Evolutionary conservation across 2,113 vertebrate genomes (phyloP), one percentile per base, ranked within the genome.

Genomic region (Coptodon bakossiorum): DNA sequence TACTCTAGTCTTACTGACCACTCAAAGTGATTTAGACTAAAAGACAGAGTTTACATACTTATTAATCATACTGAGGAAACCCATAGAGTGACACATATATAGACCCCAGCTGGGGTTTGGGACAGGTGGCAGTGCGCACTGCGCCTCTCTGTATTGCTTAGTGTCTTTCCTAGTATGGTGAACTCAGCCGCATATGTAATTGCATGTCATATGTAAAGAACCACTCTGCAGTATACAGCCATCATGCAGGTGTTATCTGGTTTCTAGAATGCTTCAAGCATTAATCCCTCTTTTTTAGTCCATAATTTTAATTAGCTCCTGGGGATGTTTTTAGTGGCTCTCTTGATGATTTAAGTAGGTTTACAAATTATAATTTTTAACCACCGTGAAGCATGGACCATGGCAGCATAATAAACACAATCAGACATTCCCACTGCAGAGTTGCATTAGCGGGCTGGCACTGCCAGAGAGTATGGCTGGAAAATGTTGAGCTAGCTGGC

Each of bases 401-500:
- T 81, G 85, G 90, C 89, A 81, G 88, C 86, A 91, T 85, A 87
- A 85, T 91, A 93, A 91, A 93, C 92, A 91, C 89, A 90, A 94
- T 94, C 92, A 91, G 91, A 92, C 86, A 8, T 82, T 48, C 82
- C 68, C 71, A 63, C 90, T 61, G 84, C 88, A 90, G 87, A 73
- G 34, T 16, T 82, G 84, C 84, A 89, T 91, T 81, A 87, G 80
- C 43, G 84, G 81, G 53, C 89, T 91, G 93, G 90, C 88, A 78
- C 14, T 27, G 85, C 73, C 83, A 31, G 56, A 17, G 63, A 80
- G 68, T 83, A 3, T 53, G 91, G 63, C 93, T 95, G 95, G 95
- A 95, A 94, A 94, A 91, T 94, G 90, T 94, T 87, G 76, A 82
- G 82, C n/a, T 53, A 78, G 84, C 91, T 95, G 94, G 93, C 93